phyloP scores from a whole-genome alignment of 2,888 invertebrate species.

The Sinotaia quadrata region DNA sequence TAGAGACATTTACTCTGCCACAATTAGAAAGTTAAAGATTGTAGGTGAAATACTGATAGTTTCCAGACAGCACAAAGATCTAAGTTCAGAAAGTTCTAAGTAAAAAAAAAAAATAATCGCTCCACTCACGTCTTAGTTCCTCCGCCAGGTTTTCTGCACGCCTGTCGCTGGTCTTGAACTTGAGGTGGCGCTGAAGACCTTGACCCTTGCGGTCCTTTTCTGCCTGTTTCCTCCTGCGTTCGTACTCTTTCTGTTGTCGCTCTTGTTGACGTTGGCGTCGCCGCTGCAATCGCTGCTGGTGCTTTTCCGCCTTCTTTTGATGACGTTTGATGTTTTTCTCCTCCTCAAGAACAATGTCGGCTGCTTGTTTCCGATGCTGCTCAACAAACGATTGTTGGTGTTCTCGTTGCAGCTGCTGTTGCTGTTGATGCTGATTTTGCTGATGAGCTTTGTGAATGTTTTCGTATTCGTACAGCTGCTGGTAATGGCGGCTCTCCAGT shows the following conservation, averaged over 20 bases:
- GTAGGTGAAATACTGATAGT: too few species aligned
- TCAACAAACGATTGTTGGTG: not conserved
- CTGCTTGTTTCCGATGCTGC: not conserved
- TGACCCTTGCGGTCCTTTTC: not conserved
- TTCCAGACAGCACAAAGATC: too few species aligned
- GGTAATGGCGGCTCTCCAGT: not conserved
- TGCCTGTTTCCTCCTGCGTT: not conserved
- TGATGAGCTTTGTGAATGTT: not conserved
- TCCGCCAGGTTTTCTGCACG: slow-evolving; percentile 15
- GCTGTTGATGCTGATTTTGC: not conserved
- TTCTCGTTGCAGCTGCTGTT: not conserved
- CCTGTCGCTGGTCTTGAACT: slow-evolving; percentile 17
- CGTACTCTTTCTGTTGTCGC: not conserved
- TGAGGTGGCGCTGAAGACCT: not conserved
- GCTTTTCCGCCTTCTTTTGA: not conserved
- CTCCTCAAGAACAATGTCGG: too few species aligned
- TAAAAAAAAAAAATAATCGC: too few species aligned
- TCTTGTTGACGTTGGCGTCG: not conserved
- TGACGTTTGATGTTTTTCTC: not conserved
- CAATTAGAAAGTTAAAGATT: too few species aligned
- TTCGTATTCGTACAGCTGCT: not conserved
- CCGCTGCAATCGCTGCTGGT: not conserved
- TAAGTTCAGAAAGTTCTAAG: too few species aligned
- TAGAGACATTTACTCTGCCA: too few species aligned
- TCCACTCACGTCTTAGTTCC: slow-evolving; percentile 10